Evolutionary conservation across 2,113 vertebrate genomes (phyloP).

Genomic region (Peromyscus polionotus): DNA sequence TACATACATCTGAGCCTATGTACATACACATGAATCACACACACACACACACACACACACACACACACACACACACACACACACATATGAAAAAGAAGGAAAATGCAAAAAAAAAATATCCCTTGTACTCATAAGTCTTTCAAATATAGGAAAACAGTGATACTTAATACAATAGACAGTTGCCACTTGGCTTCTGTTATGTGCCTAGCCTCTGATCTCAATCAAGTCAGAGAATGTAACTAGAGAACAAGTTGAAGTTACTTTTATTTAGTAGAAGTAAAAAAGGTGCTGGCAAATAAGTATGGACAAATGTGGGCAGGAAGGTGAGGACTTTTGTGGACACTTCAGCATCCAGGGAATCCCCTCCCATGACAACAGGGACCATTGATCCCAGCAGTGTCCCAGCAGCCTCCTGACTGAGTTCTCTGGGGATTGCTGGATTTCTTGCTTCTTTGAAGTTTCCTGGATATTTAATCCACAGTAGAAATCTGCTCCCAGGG

Average conservation of each 20-base stretch:
- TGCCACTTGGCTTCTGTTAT: neutral
- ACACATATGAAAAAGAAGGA: neutral
- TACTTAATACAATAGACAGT: neutral
- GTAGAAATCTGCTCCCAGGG: neutral
- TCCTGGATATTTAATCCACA: neutral
- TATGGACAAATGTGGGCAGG: neutral
- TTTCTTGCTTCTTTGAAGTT: slow-evolving; percentile 9
- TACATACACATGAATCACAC: neutral
- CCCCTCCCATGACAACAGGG: neutral
- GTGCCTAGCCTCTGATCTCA: neutral
- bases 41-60: neutral
- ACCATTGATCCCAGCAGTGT: neutral
- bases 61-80: neutral
- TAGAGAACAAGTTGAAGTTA: neutral
- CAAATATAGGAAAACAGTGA: slow-evolving; percentile 19
- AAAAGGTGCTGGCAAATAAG: neutral
- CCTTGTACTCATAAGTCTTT: neutral
- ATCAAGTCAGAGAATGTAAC: neutral
- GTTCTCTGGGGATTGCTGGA: neutral
- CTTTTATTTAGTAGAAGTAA: neutral
- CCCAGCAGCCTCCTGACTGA: neutral
- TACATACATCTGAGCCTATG: neutral
- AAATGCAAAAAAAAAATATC: neutral
- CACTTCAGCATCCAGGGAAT: neutral
- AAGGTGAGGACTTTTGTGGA: neutral